Evolutionary conservation across 2,888 invertebrate genomes (phyloP), one percentile per base, ranked within the genome.

Genomic region (Ctenicera cuprea): DNA sequence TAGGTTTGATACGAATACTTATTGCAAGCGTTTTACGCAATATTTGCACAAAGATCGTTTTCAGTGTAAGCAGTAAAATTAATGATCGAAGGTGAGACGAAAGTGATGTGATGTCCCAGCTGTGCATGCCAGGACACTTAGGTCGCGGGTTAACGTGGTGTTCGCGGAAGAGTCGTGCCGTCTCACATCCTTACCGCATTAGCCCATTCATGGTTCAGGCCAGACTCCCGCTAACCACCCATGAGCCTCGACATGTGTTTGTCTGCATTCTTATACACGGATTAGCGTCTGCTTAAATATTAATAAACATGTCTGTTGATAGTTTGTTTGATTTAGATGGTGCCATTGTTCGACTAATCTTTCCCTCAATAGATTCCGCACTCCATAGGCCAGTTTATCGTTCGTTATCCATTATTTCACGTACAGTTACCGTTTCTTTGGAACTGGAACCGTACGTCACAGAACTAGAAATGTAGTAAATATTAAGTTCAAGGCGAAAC

Each of bases 81-180:
- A 72, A 72, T 62, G 68, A 67, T 57, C 66, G 63, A 75, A 66
- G 61, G 66, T 63, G 70, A 70, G 61, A 73, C 73, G 68, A 69
- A 69, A 74, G 26, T 48, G 45, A 54, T 18, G 48, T 16, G 65
- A 71, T 72, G 67, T 70, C 66, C 73, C 69, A 67, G 70, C 38
- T 63, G 75, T 69, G 38, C 74, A 71, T 76, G 74, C 64, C 69
- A 69, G 63, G 70, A 67, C 73, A 75, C 73, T 68, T 48, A 63
- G 71, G 73, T 73, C 75, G 75, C 75, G 76, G 73, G 76, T 78
- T 75, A 75, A 63, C 61, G 50, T 61, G 68, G 54, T 66, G 67
- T 81, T 81, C 81, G 80, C 76, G 79, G 81, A 81, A 81, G 78
- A 76, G 67, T 65, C 79, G 77, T 78, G 79, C 76, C 80, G 80